These are phyloP conservation scores for Dinothrombium tinctorium DNA, from an alignment of 1,140 invertebrate species.

Conservation along the genomic window DNA sequence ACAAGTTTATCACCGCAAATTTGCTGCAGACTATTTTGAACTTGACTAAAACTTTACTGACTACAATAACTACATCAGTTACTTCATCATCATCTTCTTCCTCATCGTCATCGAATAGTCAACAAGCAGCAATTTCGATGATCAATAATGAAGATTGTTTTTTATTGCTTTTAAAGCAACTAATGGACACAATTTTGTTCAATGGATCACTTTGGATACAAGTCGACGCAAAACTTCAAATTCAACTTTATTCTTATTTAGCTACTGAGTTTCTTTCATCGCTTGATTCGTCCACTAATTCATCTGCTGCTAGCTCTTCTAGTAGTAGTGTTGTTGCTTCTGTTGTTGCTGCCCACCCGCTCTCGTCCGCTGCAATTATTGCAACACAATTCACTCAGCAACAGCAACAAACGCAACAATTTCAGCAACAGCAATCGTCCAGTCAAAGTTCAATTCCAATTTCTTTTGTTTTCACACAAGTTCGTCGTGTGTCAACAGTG, in stretches of 20 bases:
- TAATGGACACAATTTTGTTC: conserved; percentile 94
- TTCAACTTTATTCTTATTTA: conserved; percentile 12
- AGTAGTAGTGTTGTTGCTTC: no score
- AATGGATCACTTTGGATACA: conserved; percentile 95
- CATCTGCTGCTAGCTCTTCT: neutral
- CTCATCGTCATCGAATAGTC: no score
- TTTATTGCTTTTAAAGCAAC: conserved; percentile 85
- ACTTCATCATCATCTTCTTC: conserved; percentile 25
- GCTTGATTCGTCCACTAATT: neutral
- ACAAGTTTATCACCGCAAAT: conserved; percentile 77
- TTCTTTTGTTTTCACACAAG: conserved; percentile 34
- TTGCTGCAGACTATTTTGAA: conserved; percentile 77
- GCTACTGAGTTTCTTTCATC: conserved; percentile 11
- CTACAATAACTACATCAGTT: conserved; percentile 39
- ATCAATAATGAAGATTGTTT: conserved; percentile 25
- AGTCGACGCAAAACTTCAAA: conserved; percentile 11
- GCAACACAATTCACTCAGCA: no score
- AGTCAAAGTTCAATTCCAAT: no score
- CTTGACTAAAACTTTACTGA: conserved; percentile 87
- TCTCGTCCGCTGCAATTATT: no score
- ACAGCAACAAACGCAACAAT: no score
- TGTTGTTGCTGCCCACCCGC: no score
- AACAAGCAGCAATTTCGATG: no score
- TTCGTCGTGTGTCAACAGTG: conserved; percentile 82
- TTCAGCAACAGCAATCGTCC: no score